Percentiles rank a stretch among this genome's conserved stretches.
phyloP scores from a whole-genome alignment of 2,113 vertebrate species.

The Jaculus jaculus region DNA sequence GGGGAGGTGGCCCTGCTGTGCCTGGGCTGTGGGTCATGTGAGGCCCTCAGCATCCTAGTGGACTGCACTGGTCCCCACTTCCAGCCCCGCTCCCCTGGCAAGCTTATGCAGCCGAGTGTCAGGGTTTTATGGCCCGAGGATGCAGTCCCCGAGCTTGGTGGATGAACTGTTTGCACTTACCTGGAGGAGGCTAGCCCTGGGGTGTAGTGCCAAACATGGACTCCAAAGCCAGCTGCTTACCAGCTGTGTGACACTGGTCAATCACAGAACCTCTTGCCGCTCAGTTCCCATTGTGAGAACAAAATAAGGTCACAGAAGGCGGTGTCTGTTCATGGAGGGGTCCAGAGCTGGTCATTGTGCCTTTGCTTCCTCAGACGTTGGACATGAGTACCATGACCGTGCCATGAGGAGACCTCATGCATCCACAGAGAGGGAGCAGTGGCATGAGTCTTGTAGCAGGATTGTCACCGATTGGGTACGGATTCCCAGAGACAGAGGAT shows the following conservation, averaged over 20 bases:
- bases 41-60: background rate
- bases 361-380: background rate
- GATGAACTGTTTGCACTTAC: background rate
- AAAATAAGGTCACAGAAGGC: background rate
- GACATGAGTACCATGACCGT: background rate
- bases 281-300: background rate
- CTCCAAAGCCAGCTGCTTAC: background rate
- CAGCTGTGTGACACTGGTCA: background rate
- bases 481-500: background rate
- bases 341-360: rapidly evolving
- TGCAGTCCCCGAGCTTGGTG: background rate
- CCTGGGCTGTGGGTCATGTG: background rate
- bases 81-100: too few relatives aligned
- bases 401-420: rapidly evolving
- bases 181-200: background rate
- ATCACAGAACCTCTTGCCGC: background rate
- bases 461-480: background rate
- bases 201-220: background rate
- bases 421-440: background rate
- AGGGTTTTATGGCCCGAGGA: background rate
- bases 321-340: background rate
- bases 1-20: too few relatives aligned
- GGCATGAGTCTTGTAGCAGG: background rate
- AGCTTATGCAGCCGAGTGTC: too few relatives aligned
- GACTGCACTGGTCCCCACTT: background rate